Percentiles rank a stretch among this genome's conserved stretches.
Evolutionary conservation across 2,888 invertebrate species (phyloP).

Genomic region (Lepidocyrtoides sp.): DNA sequence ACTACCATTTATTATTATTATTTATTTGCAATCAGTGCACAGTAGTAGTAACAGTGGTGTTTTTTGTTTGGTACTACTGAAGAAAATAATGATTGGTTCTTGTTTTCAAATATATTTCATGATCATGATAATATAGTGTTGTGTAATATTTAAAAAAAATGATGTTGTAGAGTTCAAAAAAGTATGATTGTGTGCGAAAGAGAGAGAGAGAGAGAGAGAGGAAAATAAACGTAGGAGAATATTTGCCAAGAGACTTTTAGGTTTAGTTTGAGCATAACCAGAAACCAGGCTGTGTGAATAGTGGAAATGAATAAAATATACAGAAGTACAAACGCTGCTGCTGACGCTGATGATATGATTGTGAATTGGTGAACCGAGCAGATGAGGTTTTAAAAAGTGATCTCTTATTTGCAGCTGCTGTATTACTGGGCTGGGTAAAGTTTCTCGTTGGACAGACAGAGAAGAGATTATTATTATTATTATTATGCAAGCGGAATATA

Average conservation of each 20-base stretch:
- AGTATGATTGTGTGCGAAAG: not conserved
- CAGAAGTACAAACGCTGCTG: not conserved
- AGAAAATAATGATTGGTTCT: not conserved
- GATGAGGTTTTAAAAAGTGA: not conserved
- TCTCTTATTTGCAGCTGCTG: constrained; percentile 29
- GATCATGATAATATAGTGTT: not conserved
- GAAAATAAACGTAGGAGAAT: not conserved
- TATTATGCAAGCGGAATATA: constrained; percentile 26
- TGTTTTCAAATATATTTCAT: not conserved
- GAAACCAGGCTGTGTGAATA: constrained; percentile 8
- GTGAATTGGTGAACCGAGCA: not conserved
- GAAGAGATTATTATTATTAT: not conserved
- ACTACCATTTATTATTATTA: not conserved
- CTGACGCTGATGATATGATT: constrained; percentile 14
- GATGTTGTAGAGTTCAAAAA: not conserved
- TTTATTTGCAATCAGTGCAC: no score
- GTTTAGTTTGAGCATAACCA: constrained; percentile 12
- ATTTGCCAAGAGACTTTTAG: constrained; percentile 1
- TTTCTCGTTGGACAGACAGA: not conserved
- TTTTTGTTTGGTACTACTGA: constrained; percentile 11
- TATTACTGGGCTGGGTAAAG: not conserved
- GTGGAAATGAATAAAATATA: not conserved
- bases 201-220: not conserved
- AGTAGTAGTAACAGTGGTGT: no score
- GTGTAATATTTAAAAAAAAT: not conserved